Evolutionary conservation across 2,888 invertebrate genomes (phyloP), one percentile per base, ranked within the genome.

Genomic region (Hirtodrosophila trivittata): DNA sequence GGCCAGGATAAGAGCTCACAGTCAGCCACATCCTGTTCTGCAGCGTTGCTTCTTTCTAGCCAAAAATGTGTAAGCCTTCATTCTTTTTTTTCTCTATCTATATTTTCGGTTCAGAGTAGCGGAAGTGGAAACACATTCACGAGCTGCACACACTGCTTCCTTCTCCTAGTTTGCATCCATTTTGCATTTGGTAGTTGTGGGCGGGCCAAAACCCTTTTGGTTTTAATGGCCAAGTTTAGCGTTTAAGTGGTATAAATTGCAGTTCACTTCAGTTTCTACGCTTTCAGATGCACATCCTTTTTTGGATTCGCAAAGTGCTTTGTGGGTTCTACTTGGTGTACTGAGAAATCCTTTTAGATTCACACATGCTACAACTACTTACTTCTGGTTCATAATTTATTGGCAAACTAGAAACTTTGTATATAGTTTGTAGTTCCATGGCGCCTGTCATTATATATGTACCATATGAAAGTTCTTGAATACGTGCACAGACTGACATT

Each of bases 221-320:
- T 77, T 83, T 78, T 77, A 80, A 80, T 83, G 75, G 81, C 50
- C 56, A 83, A 83, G 84, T 80, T 80, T 83, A 72, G 69, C 63
- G 81, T 69, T 63, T 80, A 80, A 80, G 84, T 83, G 84, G 77
- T 80, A 77, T 80, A 83, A 77, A 80, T 80, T 83, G 77, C 77
- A 69, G 33, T 65, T 33, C 43, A 50, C 55, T 75, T 47, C 57
- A 75, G 59, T 65, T 56, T n/a, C n/a, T n/a, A n/a, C n/a, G 28
- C 59, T 41, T 39, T 18, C 32, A 74, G 80, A 76, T 78, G 74
- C 58, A 62, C 83, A 76, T 83, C 80, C 39, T 42, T 60, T 51
- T 39, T 28, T 45, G 58, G 9, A 30, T 8, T 30, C 18, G 18
- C 14, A 26, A 18, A 63, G 45, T 47, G 46, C 55, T 12, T 25